Conservation (phyloP, 2,797 vertebrate species). For the Cryptoprocta ferox region DNA sequence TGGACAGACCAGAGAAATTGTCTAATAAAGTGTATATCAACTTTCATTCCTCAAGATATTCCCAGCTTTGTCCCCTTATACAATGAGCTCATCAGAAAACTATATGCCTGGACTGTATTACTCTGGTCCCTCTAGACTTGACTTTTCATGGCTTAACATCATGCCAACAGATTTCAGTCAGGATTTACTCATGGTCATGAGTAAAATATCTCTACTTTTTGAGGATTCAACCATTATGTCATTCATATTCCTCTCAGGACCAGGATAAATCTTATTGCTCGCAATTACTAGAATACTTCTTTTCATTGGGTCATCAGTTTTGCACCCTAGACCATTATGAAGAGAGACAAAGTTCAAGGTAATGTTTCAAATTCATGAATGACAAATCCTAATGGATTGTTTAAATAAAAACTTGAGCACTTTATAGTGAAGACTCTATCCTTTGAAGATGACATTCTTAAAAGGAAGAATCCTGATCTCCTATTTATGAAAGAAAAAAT, state of each 20-base stretch:
- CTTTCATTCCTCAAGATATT: constrained; percentile 63
- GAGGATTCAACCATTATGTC: constrained; percentile 54
- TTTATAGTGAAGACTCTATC: background rate
- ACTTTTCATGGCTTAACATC: constrained; percentile 64
- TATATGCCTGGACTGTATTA: constrained; percentile 79
- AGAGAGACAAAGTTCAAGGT: constrained; percentile 48
- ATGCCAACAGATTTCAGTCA: constrained; percentile 62
- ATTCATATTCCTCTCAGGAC: constrained; percentile 45
- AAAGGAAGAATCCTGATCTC: constrained; percentile 8
- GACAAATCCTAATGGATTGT: background rate
- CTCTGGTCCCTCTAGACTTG: constrained; percentile 57
- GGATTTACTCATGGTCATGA: constrained; percentile 62
- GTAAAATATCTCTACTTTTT: constrained; percentile 56
- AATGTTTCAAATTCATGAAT: constrained; percentile 1
- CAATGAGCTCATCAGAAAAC: constrained; percentile 80
- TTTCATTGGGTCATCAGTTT: constrained; percentile 5
- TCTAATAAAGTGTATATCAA: constrained; percentile 72
- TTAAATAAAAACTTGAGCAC: constrained; percentile 37
- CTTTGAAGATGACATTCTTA: constrained; percentile 8
- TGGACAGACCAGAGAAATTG: constrained; percentile 33
- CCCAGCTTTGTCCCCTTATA: constrained; percentile 45
- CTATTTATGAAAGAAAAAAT: constrained; percentile 19
- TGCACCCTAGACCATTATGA: background rate
- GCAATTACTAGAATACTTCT: background rate
- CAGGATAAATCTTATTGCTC: constrained; percentile 50